phyloP scores from a whole-genome alignment of 2,113 vertebrate genomes.

The Conger conger region DNA sequence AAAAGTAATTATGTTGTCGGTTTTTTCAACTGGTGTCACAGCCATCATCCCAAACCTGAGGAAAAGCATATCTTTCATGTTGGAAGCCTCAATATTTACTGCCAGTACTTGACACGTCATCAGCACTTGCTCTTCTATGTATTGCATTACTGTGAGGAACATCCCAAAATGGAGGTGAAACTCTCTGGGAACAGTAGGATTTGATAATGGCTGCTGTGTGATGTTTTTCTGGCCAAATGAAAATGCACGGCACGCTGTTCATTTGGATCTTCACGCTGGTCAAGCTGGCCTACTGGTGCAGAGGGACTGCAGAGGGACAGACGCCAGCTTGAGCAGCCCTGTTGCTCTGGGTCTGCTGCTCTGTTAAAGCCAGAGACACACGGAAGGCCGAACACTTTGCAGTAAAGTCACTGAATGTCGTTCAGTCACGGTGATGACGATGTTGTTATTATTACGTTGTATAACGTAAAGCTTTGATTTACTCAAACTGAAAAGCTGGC shows the following conservation, averaged over 20 bases:
- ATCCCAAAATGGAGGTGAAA: too few relatives aligned
- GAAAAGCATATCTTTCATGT: too few relatives aligned
- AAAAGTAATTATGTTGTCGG: not conserved
- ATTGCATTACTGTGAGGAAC: too few relatives aligned
- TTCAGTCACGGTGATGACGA: not conserved
- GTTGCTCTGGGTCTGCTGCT: not conserved
- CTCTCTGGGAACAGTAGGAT: too few relatives aligned
- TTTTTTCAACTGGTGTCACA: not conserved
- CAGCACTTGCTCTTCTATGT: not conserved
- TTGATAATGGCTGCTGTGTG: too few relatives aligned
- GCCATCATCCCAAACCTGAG: not conserved
- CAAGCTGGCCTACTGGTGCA: not conserved
- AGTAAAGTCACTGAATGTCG: not conserved
- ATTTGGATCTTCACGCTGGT: too few relatives aligned
- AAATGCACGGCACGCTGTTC: too few relatives aligned
- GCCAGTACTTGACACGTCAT: too few relatives aligned
- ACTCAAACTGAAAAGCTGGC: not conserved
- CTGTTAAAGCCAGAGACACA: not conserved
- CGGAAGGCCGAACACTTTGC: not conserved
- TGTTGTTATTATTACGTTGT: not conserved
- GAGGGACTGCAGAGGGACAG: not conserved
- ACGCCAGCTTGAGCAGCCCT: not conserved
- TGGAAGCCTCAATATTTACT: too few relatives aligned
- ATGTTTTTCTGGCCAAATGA: not conserved
- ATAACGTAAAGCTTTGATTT: not conserved